A percentile compares a stretch with the other conserved stretches of the same genome.
Conservation (phyloP, 2,888 invertebrate species). For the Leucoma salicis region DNA sequence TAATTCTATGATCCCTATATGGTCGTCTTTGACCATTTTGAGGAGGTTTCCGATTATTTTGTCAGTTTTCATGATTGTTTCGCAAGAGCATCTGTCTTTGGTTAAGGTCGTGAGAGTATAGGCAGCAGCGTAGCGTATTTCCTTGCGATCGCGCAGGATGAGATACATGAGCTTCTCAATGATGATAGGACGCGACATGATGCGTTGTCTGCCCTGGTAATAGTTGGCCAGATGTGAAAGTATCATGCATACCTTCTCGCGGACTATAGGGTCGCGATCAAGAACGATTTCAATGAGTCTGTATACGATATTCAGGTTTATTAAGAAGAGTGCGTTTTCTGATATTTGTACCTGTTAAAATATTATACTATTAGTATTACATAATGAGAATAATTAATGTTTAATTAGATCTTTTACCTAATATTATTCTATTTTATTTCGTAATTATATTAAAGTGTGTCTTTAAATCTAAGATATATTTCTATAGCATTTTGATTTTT, state of each 20-base stretch:
- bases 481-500: too few species aligned
- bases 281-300: slow-evolving; percentile 63
- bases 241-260: slow-evolving; percentile 64
- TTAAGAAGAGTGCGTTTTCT: slow-evolving; percentile 61
- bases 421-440: too few species aligned
- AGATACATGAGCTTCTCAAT: slow-evolving; percentile 56
- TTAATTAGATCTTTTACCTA: too few species aligned
- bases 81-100: slow-evolving; percentile 51
- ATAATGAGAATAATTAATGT: not conserved
- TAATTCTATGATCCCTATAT: slow-evolving; percentile 55
- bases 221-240: slow-evolving; percentile 53
- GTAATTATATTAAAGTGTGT: too few species aligned
- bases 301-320: slow-evolving; percentile 57
- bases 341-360: slow-evolving; percentile 61
- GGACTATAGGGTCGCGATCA: slow-evolving; percentile 52
- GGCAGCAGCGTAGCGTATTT: slow-evolving; percentile 66
- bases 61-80: slow-evolving; percentile 45
- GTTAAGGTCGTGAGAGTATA: slow-evolving; percentile 54
- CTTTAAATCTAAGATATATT: too few species aligned
- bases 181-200: slow-evolving; percentile 49
- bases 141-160: slow-evolving; percentile 58
- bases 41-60: slow-evolving; percentile 57
- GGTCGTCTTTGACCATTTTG: slow-evolving; percentile 64
- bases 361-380: not conserved
- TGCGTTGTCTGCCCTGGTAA: slow-evolving; percentile 55